Evolutionary conservation across 2,888 invertebrate species (phyloP).

Genomic region (Acanthopleura granulata): DNA sequence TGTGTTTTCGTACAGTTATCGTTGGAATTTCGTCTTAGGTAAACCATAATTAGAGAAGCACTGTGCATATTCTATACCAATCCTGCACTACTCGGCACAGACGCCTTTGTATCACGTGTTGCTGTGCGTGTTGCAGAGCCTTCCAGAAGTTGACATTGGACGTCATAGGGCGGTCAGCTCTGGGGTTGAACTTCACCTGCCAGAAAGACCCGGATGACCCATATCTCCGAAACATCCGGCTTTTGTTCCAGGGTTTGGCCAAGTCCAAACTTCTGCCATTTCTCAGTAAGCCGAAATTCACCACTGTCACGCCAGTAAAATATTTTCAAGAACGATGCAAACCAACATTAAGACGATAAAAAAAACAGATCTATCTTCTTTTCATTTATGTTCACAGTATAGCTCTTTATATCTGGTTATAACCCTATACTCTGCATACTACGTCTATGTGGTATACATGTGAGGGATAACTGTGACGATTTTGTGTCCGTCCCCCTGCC

Average conservation of each 20-base stretch:
- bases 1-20: no score
- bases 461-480: no score
- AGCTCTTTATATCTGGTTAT: no score
- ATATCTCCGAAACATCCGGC: slow-evolving; percentile 62
- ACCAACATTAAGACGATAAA: no score
- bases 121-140: slow-evolving; percentile 44
- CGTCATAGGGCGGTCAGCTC: slow-evolving; percentile 71
- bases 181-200: slow-evolving; percentile 70
- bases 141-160: slow-evolving; percentile 72
- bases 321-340: no score
- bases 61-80: slow-evolving; percentile 26
- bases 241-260: slow-evolving; percentile 53
- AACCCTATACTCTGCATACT: no score
- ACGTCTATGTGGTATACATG: no score
- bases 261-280: slow-evolving; percentile 52
- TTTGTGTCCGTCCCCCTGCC: no score
- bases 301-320: not conserved
- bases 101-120: slow-evolving; percentile 20
- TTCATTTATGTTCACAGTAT: no score
- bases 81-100: not conserved
- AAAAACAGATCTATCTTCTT: no score
- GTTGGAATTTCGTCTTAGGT: no score
- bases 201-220: slow-evolving; percentile 67
- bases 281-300: slow-evolving; percentile 51
- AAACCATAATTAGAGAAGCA: not conserved